Evolutionary conservation across 2,888 invertebrate genomes (phyloP).

Genomic region (Stratiomys singularior): DNA sequence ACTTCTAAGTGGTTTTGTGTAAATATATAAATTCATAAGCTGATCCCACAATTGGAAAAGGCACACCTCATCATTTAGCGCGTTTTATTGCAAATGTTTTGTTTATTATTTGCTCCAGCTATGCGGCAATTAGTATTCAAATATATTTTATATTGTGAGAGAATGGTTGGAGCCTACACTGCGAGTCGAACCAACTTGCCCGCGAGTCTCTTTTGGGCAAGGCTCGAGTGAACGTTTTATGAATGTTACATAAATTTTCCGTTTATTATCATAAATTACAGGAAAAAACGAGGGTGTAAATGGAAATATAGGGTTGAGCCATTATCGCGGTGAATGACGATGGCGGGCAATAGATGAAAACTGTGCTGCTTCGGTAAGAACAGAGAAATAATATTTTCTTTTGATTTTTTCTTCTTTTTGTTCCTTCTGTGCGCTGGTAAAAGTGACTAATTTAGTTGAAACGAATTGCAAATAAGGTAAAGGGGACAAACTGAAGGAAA

Average conservation of each 20-base stretch:
- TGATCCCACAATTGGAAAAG: constrained; percentile 32
- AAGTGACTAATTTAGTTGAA: constrained; percentile 16
- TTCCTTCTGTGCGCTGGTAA: background rate
- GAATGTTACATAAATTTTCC: constrained; percentile 38
- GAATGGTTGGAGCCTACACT: constrained; percentile 31
- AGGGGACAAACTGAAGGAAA: background rate
- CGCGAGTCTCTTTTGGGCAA: constrained; percentile 24
- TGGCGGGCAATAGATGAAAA: background rate
- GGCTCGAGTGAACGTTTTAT: constrained; percentile 6
- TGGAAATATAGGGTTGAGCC: constrained; percentile 18
- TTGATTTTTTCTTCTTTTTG: constrained; percentile 2
- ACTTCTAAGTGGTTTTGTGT: background rate
- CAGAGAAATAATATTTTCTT: constrained; percentile 26
- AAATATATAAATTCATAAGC: background rate
- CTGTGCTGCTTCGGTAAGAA: background rate
- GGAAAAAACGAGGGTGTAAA: constrained; percentile 9
- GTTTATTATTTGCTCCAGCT: constrained; percentile 21
- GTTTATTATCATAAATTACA: constrained; percentile 37
- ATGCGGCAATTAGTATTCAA: constrained; percentile 40
- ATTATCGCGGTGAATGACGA: no score
- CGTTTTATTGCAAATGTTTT: constrained; percentile 41
- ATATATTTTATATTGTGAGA: constrained; percentile 17
- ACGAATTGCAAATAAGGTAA: background rate
- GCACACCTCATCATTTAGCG: constrained; percentile 42
- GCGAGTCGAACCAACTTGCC: background rate